A percentile compares a stretch with the other conserved stretches of the same genome.
Evolutionary conservation across 37 sponge, comb jelly and placozoan species (phyloP).

Genomic region (Ephydatia muelleri): DNA sequence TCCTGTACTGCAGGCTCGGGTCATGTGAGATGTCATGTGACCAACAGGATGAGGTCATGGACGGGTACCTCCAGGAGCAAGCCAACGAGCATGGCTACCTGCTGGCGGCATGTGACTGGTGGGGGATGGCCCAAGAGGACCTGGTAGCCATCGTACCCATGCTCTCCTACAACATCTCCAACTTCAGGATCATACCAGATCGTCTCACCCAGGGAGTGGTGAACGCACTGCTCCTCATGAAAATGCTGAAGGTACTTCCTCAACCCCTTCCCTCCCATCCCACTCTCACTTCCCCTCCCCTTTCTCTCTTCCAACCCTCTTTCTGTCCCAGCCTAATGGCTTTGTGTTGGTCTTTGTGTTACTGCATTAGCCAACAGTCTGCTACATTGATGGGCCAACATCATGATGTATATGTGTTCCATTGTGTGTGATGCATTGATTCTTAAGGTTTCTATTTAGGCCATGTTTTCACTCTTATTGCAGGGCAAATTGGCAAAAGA

Average conservation of each 20-base stretch:
- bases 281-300: not conserved
- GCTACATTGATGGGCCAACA: no score
- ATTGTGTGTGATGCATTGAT: no score
- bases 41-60: constrained; percentile 59
- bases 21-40: not conserved
- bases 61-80: constrained; percentile 59
- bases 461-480: not conserved
- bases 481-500: constrained; percentile 13
- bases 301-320: no score
- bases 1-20: not conserved
- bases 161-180: constrained; percentile 19
- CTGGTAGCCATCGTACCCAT: constrained; percentile 43
- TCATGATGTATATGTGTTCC: no score
- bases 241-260: constrained; percentile 48
- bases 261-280: not conserved
- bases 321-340: no score
- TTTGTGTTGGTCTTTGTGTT: no score
- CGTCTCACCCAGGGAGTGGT: constrained; percentile 74
- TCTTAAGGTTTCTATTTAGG: no score
- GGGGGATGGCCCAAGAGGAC: constrained; percentile 72
- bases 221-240: constrained; percentile 73
- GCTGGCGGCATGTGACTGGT: constrained; percentile 72
- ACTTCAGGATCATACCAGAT: constrained; percentile 73
- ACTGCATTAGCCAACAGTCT: no score
- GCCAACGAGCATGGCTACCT: constrained; percentile 74